A percentile compares a stretch with the other conserved stretches of the same genome.
Conservation (phyloP, 2,113 vertebrate species). For the Albula goreensis region DNA sequence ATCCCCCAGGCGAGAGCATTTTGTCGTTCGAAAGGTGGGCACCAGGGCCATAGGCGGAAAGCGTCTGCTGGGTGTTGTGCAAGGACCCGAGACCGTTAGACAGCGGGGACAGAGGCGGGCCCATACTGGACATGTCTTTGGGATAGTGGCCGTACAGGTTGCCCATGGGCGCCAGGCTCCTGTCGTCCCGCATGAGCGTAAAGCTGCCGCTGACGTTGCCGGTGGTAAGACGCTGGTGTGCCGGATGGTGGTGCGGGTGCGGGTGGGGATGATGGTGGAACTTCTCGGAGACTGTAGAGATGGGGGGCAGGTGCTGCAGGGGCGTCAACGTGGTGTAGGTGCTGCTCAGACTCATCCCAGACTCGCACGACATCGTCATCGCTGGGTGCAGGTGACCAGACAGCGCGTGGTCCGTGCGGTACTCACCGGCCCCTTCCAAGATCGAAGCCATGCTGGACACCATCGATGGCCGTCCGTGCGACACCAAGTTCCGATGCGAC, state of each 20-base stretch:
- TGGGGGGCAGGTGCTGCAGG: constrained; percentile 93
- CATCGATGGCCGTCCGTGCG: constrained; percentile 83
- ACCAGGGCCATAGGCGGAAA: constrained; percentile 82
- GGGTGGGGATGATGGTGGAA: constrained; percentile 80
- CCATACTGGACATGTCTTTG: constrained; percentile 93
- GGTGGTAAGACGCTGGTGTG: constrained; percentile 82
- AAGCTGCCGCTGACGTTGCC: constrained; percentile 94
- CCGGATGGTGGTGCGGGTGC: constrained; percentile 83
- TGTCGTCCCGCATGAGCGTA: constrained; percentile 93
- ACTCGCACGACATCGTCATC: constrained; percentile 95
- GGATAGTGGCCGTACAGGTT: constrained; percentile 93
- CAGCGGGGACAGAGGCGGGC: constrained; percentile 88
- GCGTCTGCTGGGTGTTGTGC: constrained; percentile 88
- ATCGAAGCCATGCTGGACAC: constrained; percentile 87
- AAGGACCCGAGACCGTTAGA: constrained; percentile 88
- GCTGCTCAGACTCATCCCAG: constrained; percentile 87
- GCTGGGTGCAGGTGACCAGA: constrained; percentile 88
- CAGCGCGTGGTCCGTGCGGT: constrained; percentile 83
- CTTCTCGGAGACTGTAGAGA: constrained; percentile 93
- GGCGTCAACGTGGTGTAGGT: constrained; percentile 94
- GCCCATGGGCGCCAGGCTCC: constrained; percentile 88
- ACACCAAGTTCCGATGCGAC: constrained; percentile 82
- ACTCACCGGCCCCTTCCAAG: constrained; percentile 83
- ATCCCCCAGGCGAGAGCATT: constrained; percentile 88
- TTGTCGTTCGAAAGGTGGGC: constrained; percentile 87